phyloP scores from a whole-genome alignment of 2,113 vertebrate genomes.

The Hippocampus barbouri region DNA sequence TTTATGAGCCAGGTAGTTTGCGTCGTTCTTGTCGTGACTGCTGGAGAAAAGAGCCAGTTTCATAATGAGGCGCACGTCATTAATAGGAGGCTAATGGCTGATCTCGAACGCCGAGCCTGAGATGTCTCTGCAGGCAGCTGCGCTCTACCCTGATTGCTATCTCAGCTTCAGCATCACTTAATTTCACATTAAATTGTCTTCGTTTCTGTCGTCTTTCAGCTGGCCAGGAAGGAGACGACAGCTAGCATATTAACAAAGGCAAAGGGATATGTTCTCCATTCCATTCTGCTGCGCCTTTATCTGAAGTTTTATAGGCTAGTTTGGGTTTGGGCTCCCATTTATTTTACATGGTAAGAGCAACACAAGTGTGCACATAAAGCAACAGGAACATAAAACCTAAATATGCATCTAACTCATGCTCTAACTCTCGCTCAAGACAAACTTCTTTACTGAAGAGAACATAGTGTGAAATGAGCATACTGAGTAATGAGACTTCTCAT shows the following conservation, averaged over 20 bases:
- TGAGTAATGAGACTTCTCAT: conserved; percentile 24
- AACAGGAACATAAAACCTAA: conserved; percentile 35
- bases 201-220: conserved; percentile 57
- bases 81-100: conserved; percentile 66
- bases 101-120: conserved; percentile 56
- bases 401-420: background rate
- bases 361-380: conserved; percentile 30
- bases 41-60: conserved; percentile 58
- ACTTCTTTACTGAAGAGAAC: conserved; percentile 19
- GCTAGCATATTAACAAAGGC: conserved; percentile 66
- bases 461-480: conserved; percentile 23
- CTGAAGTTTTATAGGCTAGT: too few species aligned
- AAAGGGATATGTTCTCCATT: conserved; percentile 53
- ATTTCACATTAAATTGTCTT: conserved; percentile 61
- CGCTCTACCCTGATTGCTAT: conserved; percentile 58
- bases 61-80: conserved; percentile 65
- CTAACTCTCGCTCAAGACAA: conserved; percentile 29
- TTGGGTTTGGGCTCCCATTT: background rate
- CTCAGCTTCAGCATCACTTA: conserved; percentile 70
- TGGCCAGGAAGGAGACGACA: conserved; percentile 44
- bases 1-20: conserved; percentile 49
- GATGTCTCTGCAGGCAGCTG: conserved; percentile 60
- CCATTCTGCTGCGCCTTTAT: conserved; percentile 8
- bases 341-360: background rate
- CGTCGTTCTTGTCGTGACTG: conserved; percentile 51